Percentiles rank a stretch among this genome's conserved stretches.
Conservation (phyloP, 2,113 vertebrate species). For the Edolisoma coerulescens region DNA sequence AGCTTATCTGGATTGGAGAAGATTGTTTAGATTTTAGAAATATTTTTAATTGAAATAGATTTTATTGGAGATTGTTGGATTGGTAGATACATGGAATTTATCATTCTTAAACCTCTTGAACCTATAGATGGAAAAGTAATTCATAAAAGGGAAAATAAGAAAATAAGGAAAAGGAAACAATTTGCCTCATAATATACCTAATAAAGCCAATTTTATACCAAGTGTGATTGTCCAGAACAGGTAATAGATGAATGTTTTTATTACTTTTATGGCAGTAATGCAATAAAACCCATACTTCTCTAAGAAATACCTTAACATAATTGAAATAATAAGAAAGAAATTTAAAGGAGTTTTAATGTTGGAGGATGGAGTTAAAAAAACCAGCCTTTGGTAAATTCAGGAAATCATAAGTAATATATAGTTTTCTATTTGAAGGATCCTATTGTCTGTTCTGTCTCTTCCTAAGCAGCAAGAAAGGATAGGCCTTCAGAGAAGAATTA, state of each 20-base stretch:
- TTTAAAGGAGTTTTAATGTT: neutral
- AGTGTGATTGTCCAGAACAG: slow-evolving; percentile 10
- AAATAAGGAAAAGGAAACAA: slow-evolving; percentile 28
- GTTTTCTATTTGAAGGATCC: neutral
- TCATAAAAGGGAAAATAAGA: neutral
- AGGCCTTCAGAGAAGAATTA: neutral
- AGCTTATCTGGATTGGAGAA: neutral
- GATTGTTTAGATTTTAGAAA: neutral
- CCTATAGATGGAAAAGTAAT: neutral
- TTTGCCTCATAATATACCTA: neutral
- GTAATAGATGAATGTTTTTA: neutral
- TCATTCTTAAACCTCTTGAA: neutral
- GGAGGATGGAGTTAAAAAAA: neutral
- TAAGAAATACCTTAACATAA: neutral
- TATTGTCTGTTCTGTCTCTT: neutral
- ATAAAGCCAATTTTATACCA: slow-evolving; percentile 11
- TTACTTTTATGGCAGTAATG: neutral
- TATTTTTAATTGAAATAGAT: neutral
- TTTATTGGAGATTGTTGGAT: neutral
- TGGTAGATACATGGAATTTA: neutral
- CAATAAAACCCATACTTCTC: neutral
- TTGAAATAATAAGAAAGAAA: neutral
- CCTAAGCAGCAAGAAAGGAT: neutral
- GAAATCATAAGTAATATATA: neutral
- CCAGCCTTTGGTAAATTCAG: neutral